Evolutionary conservation across 2,888 invertebrate species (phyloP).

Genomic region (Eilema caniola): DNA sequence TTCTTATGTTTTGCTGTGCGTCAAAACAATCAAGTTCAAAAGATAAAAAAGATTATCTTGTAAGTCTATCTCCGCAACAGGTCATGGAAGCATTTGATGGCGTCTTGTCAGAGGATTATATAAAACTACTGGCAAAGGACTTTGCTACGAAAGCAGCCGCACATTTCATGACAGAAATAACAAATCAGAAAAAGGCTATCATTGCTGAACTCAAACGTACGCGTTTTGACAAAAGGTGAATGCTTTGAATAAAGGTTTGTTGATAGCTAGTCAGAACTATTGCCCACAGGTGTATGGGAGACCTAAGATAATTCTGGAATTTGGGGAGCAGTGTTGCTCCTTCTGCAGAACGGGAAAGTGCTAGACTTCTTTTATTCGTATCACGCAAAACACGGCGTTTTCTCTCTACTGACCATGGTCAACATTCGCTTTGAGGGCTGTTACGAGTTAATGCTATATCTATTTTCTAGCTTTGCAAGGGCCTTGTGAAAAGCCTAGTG

Average conservation of each 20-base stretch:
- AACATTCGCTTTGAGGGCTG: too few species aligned
- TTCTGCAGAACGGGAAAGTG: too few species aligned
- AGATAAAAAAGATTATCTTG: slow-evolving; percentile 30
- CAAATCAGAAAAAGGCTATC: slow-evolving; percentile 40
- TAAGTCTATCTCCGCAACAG: slow-evolving; percentile 57
- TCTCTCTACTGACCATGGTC: too few species aligned
- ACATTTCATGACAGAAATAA: slow-evolving; percentile 58
- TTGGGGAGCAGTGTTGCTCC: too few species aligned
- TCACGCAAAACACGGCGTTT: too few species aligned
- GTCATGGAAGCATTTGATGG: slow-evolving; percentile 57
- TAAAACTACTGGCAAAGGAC: slow-evolving; percentile 56
- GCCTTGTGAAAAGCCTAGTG: too few species aligned
- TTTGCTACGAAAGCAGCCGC: slow-evolving; percentile 60
- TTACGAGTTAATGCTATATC: too few species aligned
- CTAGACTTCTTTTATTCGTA: too few species aligned
- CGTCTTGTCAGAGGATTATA: slow-evolving; percentile 56
- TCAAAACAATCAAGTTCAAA: not conserved
- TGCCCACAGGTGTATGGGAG: not conserved
- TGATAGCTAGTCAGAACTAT: not conserved
- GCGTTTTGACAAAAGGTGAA: not conserved
- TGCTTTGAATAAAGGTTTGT: not conserved
- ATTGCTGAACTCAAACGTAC: not conserved
- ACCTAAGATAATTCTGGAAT: not conserved
- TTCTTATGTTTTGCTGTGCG: slow-evolving; percentile 24
- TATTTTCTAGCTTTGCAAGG: too few species aligned